Evolutionary conservation across 2,888 invertebrate genomes (phyloP), one percentile per base, ranked within the genome.

Genomic region (Bursaphelenchus okinawaensis): DNA sequence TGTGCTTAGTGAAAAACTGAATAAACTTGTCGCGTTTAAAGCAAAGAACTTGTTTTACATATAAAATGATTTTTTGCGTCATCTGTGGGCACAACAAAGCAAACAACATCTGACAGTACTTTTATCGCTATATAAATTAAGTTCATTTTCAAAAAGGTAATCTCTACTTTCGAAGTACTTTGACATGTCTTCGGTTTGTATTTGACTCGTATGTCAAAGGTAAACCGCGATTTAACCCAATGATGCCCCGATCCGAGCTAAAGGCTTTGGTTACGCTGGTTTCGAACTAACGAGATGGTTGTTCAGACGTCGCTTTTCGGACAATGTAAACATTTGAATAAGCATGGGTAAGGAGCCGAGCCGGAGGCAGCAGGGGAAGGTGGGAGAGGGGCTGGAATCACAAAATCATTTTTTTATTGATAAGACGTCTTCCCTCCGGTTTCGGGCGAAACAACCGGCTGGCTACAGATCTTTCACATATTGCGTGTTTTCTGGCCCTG

Each of bases 181-280:
- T 40, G 2, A 40, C 12, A 16, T 40, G 40, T 40, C 40, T 40
- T 40, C 12, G 3, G 40, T 40, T 40, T 57, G 23, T 26, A 24
- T 57, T 57, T 52, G 28, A 52, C 28, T 52, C 23, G 23, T 16
- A 57, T 54, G 12, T 23, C 29, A 54, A 24, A 57, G 29, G 28
- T 31, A n/a, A 57, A 54, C 23, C 23, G 28, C 57, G 23, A 57
- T 31, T 31, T 27, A 16, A 57, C 24, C 24, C 1, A 52, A 16
- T 16, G 12, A 12, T 1, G n/a, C n/a, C n/a, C n/a, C n/a, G n/a
- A n/a, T n/a, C n/a, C n/a, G n/a, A n/a, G n/a, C n/a, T n/a, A n/a
- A n/a, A n/a, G n/a, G n/a, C n/a, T n/a, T n/a, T n/a, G n/a, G n/a
- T 40, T 40, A 40, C 40, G 40, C 40, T 12, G n/a, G 1, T 40